Conservation (phyloP, 92 coral and sea anemone genomes). For the Heteractis magnifica region DNA sequence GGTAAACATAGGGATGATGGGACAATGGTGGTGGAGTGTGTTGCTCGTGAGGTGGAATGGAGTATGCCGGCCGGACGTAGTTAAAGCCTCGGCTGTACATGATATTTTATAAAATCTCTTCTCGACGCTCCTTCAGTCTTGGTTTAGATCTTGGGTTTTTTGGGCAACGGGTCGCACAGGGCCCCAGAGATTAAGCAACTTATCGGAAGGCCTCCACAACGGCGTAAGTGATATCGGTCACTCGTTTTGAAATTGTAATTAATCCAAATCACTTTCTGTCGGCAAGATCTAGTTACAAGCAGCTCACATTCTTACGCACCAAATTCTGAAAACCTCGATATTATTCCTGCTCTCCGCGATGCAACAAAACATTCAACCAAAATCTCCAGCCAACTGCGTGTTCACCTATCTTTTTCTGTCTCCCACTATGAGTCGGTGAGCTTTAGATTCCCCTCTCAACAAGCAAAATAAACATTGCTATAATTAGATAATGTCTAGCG, state of each 20-base stretch:
- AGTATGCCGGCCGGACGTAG: conserved; percentile 69
- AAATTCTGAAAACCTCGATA: conserved; percentile 20
- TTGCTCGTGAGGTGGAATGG: conserved; percentile 64
- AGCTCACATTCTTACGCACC: conserved; percentile 14
- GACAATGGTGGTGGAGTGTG: conserved; percentile 80
- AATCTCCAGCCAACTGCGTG: conserved; percentile 10
- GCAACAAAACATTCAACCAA: conserved; percentile 1
- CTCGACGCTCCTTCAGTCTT: conserved; percentile 23
- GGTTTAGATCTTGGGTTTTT: conserved; percentile 30
- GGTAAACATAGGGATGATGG: conserved; percentile 78
- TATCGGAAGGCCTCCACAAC: conserved; percentile 70
- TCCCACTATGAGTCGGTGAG: conserved; percentile 41
- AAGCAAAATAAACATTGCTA: conserved; percentile 81
- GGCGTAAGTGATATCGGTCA: conserved; percentile 80
- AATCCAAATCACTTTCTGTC: conserved; percentile 82
- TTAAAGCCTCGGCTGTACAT: conserved; percentile 72
- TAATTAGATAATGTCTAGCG: conserved; percentile 86
- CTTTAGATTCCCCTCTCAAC: conserved; percentile 60
- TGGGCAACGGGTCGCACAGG: conserved; percentile 31
- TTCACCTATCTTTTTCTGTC: conserved; percentile 4
- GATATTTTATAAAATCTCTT: background rate
- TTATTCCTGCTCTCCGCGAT: conserved; percentile 16
- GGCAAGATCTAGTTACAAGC: conserved; percentile 51
- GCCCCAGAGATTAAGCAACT: conserved; percentile 45
- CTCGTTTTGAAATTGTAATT: conserved; percentile 79